Base-by-base conservation (phyloP, 2,888 invertebrate genomes). In the Pyrgus malvae region DNA sequence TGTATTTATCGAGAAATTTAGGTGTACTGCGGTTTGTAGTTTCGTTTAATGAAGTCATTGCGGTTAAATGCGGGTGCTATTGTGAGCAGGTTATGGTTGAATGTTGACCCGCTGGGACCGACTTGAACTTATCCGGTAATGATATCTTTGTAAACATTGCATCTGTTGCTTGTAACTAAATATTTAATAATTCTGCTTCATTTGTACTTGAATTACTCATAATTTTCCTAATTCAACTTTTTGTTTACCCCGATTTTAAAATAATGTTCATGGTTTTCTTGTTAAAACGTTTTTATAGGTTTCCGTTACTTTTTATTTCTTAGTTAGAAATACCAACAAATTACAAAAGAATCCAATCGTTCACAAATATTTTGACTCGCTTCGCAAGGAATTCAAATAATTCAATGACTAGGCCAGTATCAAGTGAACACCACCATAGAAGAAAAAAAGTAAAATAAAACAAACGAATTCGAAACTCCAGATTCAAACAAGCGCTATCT, bases 401-500 rank as follows among this genome's bases (percentile, higher is more conserved):
- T n/a, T n/a, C n/a, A n/a, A n/a, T n/a, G n/a, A n/a, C n/a, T n/a
- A n/a, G n/a, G n/a, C 7, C 7, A 9, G 9, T 27, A 6, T 3
- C n/a, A 12, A 21, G 14, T n/a, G 8, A 12, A 12, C 27, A 16
- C 16, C 29, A 19, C 1, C 12, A n/a, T 3, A 21, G 19, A 21
- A 19, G 14, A n/a, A 8, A 7, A 44, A 16, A 37, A 51, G 37
- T 14, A 40, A 41, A 54, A 40, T 41, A 31, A 11, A 41, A 16
- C 33, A 17, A 46, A 23, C 17, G 40, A 46, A 46, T 40, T 46
- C 21, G 40, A 41, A 38, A 46, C 14, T 53, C 11, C 6, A 46
- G 40, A 46, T 29, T 25, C 12, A 46, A 53, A 41, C 40, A 42
- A 35, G 19, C 27, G 31, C 53, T 53, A 53, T 44, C 54, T 54